These are phyloP conservation scores for Pentalonia nigronervosa DNA, from an alignment of 1,140 invertebrate genomes.

Conservation along the genomic window DNA sequence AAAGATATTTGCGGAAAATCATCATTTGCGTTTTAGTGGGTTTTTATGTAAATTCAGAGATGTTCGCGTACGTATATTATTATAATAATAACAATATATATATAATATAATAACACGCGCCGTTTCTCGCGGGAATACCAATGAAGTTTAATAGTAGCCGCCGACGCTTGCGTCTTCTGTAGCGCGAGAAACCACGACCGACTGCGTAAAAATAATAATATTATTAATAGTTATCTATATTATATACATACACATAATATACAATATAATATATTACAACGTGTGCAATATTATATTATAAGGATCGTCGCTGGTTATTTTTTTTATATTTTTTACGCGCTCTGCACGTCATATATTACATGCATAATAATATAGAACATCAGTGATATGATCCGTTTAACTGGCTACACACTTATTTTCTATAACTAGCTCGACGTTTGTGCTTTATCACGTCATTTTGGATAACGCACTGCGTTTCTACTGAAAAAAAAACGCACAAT, in stretches of 20 bases:
- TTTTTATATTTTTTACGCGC: not conserved
- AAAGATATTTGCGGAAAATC: not conserved
- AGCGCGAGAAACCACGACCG: not conserved
- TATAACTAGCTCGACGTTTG: not conserved
- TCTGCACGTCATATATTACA: not conserved
- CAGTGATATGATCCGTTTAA: not conserved
- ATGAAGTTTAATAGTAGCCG: not conserved
- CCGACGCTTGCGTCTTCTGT: not conserved
- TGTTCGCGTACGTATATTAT: not conserved
- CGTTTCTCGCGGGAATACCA: slow-evolving; percentile 28
- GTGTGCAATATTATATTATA: not conserved
- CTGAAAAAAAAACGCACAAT: too few species aligned
- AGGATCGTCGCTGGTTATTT: not conserved
- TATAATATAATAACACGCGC: not conserved
- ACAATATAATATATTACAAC: slow-evolving; percentile 5
- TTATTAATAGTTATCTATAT: not conserved
- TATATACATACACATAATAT: not conserved
- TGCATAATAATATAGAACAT: not conserved
- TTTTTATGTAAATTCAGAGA: slow-evolving; percentile 22
- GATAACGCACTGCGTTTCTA: not conserved
- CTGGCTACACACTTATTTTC: not conserved
- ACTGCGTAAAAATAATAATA: not conserved
- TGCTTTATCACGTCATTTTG: not conserved
- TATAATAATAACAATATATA: not conserved
- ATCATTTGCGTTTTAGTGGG: slow-evolving; percentile 36